phyloP scores from a whole-genome alignment of 2,797 vertebrate genomes.

The Platalea minor region DNA sequence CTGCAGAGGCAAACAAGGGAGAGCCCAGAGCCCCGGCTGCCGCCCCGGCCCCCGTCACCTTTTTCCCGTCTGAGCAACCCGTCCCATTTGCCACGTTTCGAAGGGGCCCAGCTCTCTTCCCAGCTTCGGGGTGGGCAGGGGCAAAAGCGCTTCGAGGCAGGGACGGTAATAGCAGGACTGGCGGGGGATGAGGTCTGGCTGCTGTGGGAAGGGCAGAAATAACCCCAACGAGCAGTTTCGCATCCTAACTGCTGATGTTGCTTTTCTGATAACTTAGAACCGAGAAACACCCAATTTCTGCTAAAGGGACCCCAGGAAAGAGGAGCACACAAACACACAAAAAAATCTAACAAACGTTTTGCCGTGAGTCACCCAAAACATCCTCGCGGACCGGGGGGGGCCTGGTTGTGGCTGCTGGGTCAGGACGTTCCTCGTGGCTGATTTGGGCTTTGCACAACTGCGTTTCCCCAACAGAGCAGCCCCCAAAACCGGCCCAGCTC shows the following conservation, averaged over 20 bases:
- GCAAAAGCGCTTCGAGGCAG: not conserved
- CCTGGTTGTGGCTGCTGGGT: rapidly evolving
- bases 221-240: not conserved
- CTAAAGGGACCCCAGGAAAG: not conserved
- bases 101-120: not conserved
- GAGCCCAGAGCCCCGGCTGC: not conserved
- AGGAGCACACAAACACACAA: not conserved
- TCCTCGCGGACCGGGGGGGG: rapidly evolving
- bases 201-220: not conserved
- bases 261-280: not conserved
- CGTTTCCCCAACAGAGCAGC: not conserved
- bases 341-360: not conserved
- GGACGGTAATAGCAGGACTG: rapidly evolving
- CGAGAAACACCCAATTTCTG: not conserved
- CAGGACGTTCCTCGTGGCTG: rapidly evolving
- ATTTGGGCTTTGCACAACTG: not conserved
- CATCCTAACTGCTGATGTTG: not conserved
- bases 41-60: rapidly evolving
- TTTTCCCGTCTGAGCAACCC: not conserved
- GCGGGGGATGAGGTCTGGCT: not conserved
- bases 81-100: rapidly evolving
- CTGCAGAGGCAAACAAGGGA: conserved; percentile 15
- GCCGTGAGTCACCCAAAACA: not conserved
- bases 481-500: not conserved
- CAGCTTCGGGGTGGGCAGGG: not conserved